phyloP scores from a whole-genome alignment of 2,113 vertebrate species.

The Dinomys branickii region DNA sequence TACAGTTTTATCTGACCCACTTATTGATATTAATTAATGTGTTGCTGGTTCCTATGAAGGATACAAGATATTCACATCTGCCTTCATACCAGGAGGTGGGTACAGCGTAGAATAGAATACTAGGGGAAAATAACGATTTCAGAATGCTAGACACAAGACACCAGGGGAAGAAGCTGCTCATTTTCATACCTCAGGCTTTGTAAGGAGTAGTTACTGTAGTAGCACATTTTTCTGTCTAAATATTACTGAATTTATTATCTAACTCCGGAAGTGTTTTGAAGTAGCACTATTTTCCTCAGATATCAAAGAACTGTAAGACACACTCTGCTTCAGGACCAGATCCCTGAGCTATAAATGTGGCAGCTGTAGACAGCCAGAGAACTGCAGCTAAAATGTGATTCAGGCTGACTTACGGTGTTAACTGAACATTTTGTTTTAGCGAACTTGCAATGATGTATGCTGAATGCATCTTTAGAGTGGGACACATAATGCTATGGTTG shows the following conservation, averaged over 20 bases:
- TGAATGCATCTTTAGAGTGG: not conserved
- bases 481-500: too few species aligned
- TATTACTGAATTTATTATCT: not conserved
- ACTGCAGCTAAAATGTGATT: not conserved
- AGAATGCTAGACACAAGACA: not conserved
- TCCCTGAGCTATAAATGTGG: not conserved
- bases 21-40: not conserved
- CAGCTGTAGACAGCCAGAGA: not conserved
- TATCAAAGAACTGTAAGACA: not conserved
- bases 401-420: not conserved
- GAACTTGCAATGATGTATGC: not conserved
- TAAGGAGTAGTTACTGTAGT: not conserved
- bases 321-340: not conserved
- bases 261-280: conserved; percentile 15
- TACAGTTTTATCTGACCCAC: not conserved
- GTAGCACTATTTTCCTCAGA: not conserved
- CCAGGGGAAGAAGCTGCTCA: not conserved
- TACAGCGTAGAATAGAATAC: not conserved
- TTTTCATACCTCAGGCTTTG: not conserved
- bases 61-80: not conserved
- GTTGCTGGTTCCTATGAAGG: not conserved
- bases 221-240: not conserved
- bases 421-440: not conserved
- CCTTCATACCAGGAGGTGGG: not conserved
- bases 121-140: not conserved